Evolutionary conservation across 1,140 invertebrate species (phyloP).

Genomic region (Ectropis grisescens): DNA sequence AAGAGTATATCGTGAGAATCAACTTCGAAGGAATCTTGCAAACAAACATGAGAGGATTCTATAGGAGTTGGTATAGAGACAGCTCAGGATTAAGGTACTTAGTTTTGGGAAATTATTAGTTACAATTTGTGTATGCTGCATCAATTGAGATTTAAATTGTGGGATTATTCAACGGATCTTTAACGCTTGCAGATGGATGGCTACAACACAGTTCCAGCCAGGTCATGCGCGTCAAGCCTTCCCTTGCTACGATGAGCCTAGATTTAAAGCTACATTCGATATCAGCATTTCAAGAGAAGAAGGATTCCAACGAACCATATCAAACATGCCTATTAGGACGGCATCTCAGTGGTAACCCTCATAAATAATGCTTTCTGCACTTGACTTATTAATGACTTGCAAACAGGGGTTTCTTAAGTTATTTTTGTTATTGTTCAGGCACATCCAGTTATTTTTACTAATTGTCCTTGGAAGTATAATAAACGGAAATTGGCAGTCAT

Average conservation of each 20-base stretch:
- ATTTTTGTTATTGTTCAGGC: no score
- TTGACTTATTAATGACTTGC: no score
- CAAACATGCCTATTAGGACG: conserved; percentile 63
- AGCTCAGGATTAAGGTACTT: no score
- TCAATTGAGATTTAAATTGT: no score
- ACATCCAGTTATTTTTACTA: no score
- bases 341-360: conserved; percentile 20
- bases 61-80: conserved; percentile 67
- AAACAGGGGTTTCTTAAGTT: no score
- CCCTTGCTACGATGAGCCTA: conserved; percentile 92
- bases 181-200: conserved; percentile 76
- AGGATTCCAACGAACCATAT: conserved; percentile 41
- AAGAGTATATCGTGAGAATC: conserved; percentile 30
- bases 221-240: conserved; percentile 86
- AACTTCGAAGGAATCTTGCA: conserved; percentile 61
- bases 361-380: no score
- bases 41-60: conserved; percentile 71
- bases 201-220: conserved; percentile 86
- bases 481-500: no score
- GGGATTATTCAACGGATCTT: no score
- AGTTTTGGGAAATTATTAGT: no score
- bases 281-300: conserved; percentile 73
- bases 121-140: no score
- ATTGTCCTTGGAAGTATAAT: no score
- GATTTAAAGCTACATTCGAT: conserved; percentile 83